Evolutionary conservation across 2,113 vertebrate genomes (phyloP), one percentile per base, ranked within the genome.

Genomic region (Hippocampus mohnikei): DNA sequence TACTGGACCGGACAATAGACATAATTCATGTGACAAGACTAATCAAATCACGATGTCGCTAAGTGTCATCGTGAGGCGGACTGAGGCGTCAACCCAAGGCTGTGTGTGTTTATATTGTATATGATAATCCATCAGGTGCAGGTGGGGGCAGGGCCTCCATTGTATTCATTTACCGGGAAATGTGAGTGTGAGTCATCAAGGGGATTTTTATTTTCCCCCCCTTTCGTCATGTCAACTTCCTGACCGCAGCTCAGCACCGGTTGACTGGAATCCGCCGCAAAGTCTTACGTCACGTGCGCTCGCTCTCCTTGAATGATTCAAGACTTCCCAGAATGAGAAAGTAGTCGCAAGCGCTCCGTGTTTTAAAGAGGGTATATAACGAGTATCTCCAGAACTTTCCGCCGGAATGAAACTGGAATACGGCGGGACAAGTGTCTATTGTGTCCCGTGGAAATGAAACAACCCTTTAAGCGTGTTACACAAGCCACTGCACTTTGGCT

Each of bases 11-110:
- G 82, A 85, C 87, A 83, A 85, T 88, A 80, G 85, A 88, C 83
- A 88, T 86, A 88, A 85, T 87, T 85, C 80, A 81, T n/a, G 40
- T 88, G 85, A 86, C 85, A 86, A 75, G 77, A 10, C 2, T 88
- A 89, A 90, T 90, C 82, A 85, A 83, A 91, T 90, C 66, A 87
- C 69, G 69, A 77, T 67, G 74, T 76, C 76, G 84, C 83, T 87
- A 86, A 84, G 85, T 84, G 76, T 81, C 75, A 84, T 85, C 71
- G 83, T 76, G 83, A 78, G 76, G 82, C 80, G 65, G 84, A 73
- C 81, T 77, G 80, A 78, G 73, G 81, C 81, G 63, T 79, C 76
- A 60, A 85, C 75, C 78, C 74, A 62, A 65, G 42, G 71, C 80
- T 81, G 56, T 67, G 81, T 78, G 77, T 82, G 76, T 60, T 29